These are phyloP conservation scores for Emydocephalus ijimae DNA, from an alignment of 2,113 vertebrate species.

Conservation along the genomic window DNA sequence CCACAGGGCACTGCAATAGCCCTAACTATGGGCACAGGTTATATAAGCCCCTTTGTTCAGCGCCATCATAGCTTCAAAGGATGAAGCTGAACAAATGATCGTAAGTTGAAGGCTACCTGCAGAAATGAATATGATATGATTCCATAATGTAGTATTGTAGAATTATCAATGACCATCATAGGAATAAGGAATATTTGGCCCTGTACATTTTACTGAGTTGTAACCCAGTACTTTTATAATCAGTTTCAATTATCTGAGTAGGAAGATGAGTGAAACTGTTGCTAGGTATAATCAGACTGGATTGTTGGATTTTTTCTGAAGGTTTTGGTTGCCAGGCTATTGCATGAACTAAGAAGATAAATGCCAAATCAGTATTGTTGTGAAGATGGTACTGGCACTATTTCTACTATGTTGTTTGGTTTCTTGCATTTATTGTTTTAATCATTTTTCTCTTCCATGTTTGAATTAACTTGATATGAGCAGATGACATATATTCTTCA, in stretches of 20 bases:
- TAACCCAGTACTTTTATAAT: not conserved
- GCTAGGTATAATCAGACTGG: constrained; percentile 59
- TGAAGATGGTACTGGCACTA: constrained; percentile 13
- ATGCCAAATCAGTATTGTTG: constrained; percentile 51
- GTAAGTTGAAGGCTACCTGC: not conserved
- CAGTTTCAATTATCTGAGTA: constrained; percentile 40
- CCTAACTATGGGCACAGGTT: not conserved
- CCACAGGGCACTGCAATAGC: not conserved
- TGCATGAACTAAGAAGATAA: constrained; percentile 64
- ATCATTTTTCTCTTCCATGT: constrained; percentile 39
- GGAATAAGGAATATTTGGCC: not conserved
- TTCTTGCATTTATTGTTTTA: constrained; percentile 35
- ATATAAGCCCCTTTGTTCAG: not conserved
- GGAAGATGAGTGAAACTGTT: constrained; percentile 59
- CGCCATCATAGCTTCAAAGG: not conserved
- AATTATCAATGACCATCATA: not conserved
- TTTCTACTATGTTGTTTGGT: constrained; percentile 54
- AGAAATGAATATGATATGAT: not conserved
- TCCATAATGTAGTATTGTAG: not conserved
- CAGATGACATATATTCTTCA: constrained; percentile 24
- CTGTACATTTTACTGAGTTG: not conserved
- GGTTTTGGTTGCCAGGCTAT: constrained; percentile 83
- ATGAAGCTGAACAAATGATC: not conserved
- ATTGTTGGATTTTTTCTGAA: constrained; percentile 65
- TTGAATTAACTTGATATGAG: constrained; percentile 26